These are phyloP conservation scores for Nettapus auritus DNA, from an alignment of 2,113 vertebrate species.

Conservation along the genomic window DNA sequence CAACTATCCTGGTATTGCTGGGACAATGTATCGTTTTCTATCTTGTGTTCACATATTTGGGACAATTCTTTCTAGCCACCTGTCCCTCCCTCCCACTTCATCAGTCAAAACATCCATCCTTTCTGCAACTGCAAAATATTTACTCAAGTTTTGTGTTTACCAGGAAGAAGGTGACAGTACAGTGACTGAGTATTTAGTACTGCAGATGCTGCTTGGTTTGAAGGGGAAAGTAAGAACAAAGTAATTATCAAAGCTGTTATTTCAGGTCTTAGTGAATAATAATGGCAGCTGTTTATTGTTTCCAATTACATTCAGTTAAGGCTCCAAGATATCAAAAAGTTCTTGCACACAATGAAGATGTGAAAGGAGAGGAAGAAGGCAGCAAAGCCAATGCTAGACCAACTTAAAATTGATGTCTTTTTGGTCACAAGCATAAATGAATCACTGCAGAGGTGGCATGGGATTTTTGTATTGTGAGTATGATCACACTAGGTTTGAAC, in stretches of 20 bases:
- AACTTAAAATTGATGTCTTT: background rate
- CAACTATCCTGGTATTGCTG: background rate
- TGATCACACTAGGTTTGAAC: background rate
- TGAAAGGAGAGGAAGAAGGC: background rate
- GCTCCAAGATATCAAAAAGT: background rate
- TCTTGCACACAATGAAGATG: background rate
- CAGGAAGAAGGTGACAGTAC: background rate
- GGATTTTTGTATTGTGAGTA: background rate
- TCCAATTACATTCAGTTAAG: background rate
- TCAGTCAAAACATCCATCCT: conserved; percentile 17
- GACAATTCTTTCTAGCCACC: background rate
- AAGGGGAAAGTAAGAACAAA: background rate
- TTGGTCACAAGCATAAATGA: fast-evolving
- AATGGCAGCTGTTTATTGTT: background rate
- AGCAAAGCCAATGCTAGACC: background rate
- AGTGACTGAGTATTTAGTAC: background rate
- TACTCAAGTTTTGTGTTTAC: conserved; percentile 2
- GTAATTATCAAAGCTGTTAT: background rate
- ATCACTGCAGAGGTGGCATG: background rate
- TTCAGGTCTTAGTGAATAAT: background rate
- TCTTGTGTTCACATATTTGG: background rate
- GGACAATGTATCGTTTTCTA: background rate
- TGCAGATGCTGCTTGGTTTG: background rate
- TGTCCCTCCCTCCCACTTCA: background rate
- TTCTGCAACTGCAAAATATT: background rate